A percentile compares a stretch with the other conserved stretches of the same genome.
Conservation (phyloP, 2,797 vertebrate genomes). For the Danio aesculapii region DNA sequence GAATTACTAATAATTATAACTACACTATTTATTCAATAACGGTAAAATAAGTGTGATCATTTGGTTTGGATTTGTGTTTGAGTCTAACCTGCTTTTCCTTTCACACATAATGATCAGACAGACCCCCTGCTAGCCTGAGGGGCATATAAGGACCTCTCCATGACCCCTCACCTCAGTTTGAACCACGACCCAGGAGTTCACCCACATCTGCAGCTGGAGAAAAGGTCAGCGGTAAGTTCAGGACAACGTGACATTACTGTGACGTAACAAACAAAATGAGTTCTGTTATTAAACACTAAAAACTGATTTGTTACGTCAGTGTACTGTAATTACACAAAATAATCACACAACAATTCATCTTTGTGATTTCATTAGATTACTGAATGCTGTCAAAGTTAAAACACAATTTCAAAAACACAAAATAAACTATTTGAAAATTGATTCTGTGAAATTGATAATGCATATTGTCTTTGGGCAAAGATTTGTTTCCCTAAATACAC, state of each 20-base stretch:
- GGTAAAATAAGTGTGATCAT: neutral
- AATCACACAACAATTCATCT: neutral
- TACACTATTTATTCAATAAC: too few relatives aligned
- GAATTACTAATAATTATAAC: too few relatives aligned
- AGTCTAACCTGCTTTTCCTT: slow-evolving; percentile 29
- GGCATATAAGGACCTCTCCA: slow-evolving; percentile 4
- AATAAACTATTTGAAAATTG: neutral
- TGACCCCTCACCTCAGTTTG: slow-evolving; percentile 42
- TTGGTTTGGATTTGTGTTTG: neutral
- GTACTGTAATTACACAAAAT: neutral
- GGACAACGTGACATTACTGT: neutral
- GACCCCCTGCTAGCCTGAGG: neutral
- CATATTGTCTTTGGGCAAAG: too few relatives aligned
- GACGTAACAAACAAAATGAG: neutral
- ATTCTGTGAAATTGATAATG: neutral
- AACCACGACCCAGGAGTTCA: slow-evolving; percentile 28
- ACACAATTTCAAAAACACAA: neutral
- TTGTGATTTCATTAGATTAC: slow-evolving; percentile 1
- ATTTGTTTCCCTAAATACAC: too few relatives aligned
- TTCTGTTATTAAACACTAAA: neutral
- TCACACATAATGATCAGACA: slow-evolving; percentile 32
- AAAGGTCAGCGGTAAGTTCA: slow-evolving; percentile 12
- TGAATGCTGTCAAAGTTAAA: neutral
- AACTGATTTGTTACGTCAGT: neutral
- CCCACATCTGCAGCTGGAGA: slow-evolving; percentile 22